Conservation (phyloP, 2,113 vertebrate genomes). For the Amphiprion ocellaris region DNA sequence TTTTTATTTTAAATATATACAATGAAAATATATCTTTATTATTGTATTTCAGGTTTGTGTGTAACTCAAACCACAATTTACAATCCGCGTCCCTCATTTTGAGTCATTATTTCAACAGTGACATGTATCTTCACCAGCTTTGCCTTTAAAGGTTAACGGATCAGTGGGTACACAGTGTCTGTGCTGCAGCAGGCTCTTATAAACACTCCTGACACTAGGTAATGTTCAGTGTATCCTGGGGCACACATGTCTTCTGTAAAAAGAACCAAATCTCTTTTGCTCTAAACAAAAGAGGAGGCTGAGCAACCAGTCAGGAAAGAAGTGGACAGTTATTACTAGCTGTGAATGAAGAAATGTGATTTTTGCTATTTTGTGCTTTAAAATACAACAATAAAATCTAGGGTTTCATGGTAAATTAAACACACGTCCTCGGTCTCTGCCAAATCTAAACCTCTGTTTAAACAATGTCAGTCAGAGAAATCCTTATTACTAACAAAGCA, state of each 20-base stretch:
- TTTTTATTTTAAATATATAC: too few relatives aligned
- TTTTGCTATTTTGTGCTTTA: slow-evolving; percentile 10
- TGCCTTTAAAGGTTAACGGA: slow-evolving; percentile 77
- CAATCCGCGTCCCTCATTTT: slow-evolving; percentile 13
- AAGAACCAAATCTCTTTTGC: slow-evolving; percentile 48
- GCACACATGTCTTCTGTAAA: slow-evolving; percentile 61
- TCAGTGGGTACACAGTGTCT: slow-evolving; percentile 60
- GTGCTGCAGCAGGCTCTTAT: slow-evolving; percentile 53
- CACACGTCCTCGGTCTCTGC: slow-evolving; percentile 20
- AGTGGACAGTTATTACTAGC: slow-evolving; percentile 8
- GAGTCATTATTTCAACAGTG: slow-evolving; percentile 45
- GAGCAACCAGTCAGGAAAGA: slow-evolving; percentile 15
- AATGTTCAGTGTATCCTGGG: slow-evolving; percentile 68
- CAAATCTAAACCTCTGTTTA: slow-evolving; percentile 43
- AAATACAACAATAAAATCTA: slow-evolving; percentile 14
- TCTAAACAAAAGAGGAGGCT: slow-evolving; percentile 49
- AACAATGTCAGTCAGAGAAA: slow-evolving; percentile 54
- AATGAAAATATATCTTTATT: neutral
- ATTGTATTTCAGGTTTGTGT: neutral
- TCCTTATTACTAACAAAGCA: slow-evolving; percentile 48
- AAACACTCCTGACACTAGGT: slow-evolving; percentile 75
- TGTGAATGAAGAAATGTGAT: slow-evolving; percentile 18
- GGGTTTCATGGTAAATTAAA: slow-evolving; percentile 43
- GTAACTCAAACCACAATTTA: neutral
- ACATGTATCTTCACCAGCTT: slow-evolving; percentile 35